phyloP scores from a whole-genome alignment of 2,113 vertebrate genomes.

The Ageneiosus marmoratus region DNA sequence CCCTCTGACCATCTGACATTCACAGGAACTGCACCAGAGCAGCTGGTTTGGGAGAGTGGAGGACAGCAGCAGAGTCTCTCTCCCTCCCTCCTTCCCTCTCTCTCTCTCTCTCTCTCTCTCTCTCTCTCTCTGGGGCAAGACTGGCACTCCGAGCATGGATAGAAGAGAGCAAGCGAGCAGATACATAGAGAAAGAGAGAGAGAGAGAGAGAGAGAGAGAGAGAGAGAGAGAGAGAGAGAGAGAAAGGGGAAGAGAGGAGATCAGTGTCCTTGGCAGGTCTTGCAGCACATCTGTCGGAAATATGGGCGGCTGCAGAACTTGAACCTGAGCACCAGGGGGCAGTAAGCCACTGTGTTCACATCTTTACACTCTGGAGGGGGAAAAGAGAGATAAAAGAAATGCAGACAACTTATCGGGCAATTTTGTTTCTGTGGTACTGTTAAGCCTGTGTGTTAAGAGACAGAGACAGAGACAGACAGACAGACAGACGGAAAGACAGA shows the following conservation, averaged over 20 bases:
- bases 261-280: constrained; percentile 97
- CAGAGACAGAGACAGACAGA: not conserved
- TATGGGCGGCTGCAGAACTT: constrained; percentile 98
- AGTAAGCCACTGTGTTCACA: constrained; percentile 99
- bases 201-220: constrained; percentile 40
- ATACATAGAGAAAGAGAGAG: constrained; percentile 23
- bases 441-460: not conserved
- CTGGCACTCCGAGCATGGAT: constrained; percentile 22
- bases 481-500: not conserved
- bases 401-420: not conserved
- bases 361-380: constrained; percentile 91
- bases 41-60: constrained; percentile 34
- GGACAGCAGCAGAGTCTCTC: constrained; percentile 27
- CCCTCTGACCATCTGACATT: constrained; percentile 41
- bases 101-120: constrained; percentile 43
- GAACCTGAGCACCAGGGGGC: constrained; percentile 98
- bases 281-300: constrained; percentile 99
- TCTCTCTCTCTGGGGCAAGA: constrained; percentile 45
- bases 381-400: constrained; percentile 11
- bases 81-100: constrained; percentile 1
- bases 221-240: constrained; percentile 40
- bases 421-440: not conserved
- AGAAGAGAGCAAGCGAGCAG: constrained; percentile 45
- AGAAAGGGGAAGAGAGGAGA: constrained; percentile 38
- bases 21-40: constrained; percentile 43